Conservation (phyloP, 1,140 invertebrate genomes). For the Grapholita molesta region DNA sequence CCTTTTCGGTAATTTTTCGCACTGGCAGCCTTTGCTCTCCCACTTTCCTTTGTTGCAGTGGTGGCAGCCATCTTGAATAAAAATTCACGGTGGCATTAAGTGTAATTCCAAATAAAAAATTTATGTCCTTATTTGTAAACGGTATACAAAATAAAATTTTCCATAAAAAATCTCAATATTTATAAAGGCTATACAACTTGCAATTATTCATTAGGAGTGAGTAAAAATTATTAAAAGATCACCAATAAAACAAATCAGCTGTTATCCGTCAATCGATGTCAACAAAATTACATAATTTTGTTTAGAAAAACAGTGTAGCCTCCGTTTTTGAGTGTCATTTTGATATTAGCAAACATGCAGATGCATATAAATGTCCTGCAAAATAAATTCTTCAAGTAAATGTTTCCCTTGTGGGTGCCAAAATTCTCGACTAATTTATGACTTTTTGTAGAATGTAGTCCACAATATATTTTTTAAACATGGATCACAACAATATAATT, state of each 20-base stretch:
- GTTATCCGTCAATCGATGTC: slow-evolving; percentile 78
- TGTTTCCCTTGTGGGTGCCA: slow-evolving; percentile 36
- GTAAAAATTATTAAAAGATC: slow-evolving; percentile 55
- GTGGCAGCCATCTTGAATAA: slow-evolving; percentile 66
- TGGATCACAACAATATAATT: slow-evolving; percentile 70
- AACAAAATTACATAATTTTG: slow-evolving; percentile 78
- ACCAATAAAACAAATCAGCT: slow-evolving; percentile 76
- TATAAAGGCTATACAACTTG: slow-evolving; percentile 32
- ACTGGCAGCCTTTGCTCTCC: slow-evolving; percentile 29
- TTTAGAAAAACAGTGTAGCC: slow-evolving; percentile 75
- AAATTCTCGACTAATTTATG: slow-evolving; percentile 41
- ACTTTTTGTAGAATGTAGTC: slow-evolving; percentile 69
- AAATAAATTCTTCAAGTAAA: slow-evolving; percentile 61
- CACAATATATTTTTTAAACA: slow-evolving; percentile 48
- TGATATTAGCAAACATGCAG: slow-evolving; percentile 60
- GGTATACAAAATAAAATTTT: slow-evolving; percentile 41
- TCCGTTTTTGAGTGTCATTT: slow-evolving; percentile 67
- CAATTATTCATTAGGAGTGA: slow-evolving; percentile 24
- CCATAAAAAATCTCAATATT: slow-evolving; percentile 33
- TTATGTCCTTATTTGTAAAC: slow-evolving; percentile 43
- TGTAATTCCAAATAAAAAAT: slow-evolving; percentile 64
- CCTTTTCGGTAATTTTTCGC: slow-evolving; percentile 24
- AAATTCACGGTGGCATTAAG: slow-evolving; percentile 60
- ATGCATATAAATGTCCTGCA: slow-evolving; percentile 43
- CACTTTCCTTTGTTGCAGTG: slow-evolving; percentile 28